phyloP scores from a whole-genome alignment of 2,888 invertebrate genomes.

The Lycophotia porphyrea region DNA sequence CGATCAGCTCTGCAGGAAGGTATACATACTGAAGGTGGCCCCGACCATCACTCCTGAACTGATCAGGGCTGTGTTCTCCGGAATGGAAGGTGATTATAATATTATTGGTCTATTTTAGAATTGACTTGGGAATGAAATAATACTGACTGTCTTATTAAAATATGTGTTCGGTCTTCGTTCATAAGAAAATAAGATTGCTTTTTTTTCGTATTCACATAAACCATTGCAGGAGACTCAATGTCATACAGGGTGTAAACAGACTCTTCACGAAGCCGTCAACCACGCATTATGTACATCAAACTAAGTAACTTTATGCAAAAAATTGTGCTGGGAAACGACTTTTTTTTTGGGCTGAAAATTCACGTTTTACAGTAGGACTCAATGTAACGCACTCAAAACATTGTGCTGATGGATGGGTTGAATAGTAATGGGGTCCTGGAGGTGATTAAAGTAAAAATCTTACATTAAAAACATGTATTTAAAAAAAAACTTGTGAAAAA shows the following conservation, averaged over 20 bases:
- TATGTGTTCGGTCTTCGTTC: not conserved
- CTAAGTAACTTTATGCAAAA: too few species aligned
- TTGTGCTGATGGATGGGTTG: too few species aligned
- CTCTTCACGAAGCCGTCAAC: too few species aligned
- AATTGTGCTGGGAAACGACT: too few species aligned
- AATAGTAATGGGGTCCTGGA: too few species aligned
- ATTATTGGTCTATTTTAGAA: not conserved
- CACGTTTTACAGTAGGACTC: too few species aligned
- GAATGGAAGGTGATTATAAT: slow-evolving; percentile 89
- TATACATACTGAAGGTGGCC: slow-evolving; percentile 96
- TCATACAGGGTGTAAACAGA: not conserved
- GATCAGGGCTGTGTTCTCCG: slow-evolving; percentile 92
- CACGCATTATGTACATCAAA: too few species aligned
- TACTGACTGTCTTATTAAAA: not conserved
- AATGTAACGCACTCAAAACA: too few species aligned
- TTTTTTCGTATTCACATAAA: not conserved
- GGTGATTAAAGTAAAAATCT: too few species aligned
- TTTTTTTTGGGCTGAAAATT: too few species aligned
- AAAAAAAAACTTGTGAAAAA: too few species aligned
- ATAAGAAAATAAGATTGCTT: not conserved
- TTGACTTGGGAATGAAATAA: not conserved
- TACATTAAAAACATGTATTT: too few species aligned
- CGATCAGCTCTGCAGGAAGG: slow-evolving; percentile 94
- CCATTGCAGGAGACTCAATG: not conserved
- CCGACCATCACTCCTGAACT: slow-evolving; percentile 97